Percentiles rank a stretch among this genome's conserved stretches.
These are phyloP conservation scores for Pomacea maculata DNA, from an alignment of 1,140 invertebrate genomes.

Conservation along the genomic window DNA sequence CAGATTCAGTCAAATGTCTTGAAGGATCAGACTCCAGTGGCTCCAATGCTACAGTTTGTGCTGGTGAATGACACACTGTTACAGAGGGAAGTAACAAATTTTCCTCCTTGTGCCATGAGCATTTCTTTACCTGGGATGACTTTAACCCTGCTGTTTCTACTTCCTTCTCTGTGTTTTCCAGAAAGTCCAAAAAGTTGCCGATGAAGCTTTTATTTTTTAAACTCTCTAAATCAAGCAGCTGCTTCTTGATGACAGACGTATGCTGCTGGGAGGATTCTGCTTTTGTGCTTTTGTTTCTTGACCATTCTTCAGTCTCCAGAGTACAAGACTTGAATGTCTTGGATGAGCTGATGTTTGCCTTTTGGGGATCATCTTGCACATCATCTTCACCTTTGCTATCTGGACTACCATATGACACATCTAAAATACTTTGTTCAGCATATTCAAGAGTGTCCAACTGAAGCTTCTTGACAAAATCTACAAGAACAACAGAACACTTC, in stretches of 20 bases:
- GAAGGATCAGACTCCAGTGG: too few relatives aligned
- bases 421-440: conserved; percentile 18
- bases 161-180: conserved; percentile 15
- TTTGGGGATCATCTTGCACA: conserved; percentile 17
- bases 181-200: conserved; percentile 31
- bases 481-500: conserved; percentile 48
- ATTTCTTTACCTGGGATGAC: too few relatives aligned
- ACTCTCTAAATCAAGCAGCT: conserved; percentile 11
- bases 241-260: neutral
- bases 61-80: too few relatives aligned
- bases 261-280: neutral
- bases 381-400: conserved; percentile 16
- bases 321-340: neutral
- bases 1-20: too few relatives aligned
- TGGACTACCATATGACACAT: conserved; percentile 12
- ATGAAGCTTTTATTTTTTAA: conserved; percentile 22
- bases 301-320: too few relatives aligned
- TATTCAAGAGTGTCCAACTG: conserved; percentile 27
- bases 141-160: neutral
- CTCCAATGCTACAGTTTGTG: too few relatives aligned
- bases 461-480: conserved; percentile 54
- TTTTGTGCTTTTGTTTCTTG: too few relatives aligned
- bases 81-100: too few relatives aligned
- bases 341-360: conserved; percentile 11
- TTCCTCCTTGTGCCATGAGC: too few relatives aligned